Conservation (phyloP, 2,888 invertebrate genomes). For the Parascotia fuliginaria region DNA sequence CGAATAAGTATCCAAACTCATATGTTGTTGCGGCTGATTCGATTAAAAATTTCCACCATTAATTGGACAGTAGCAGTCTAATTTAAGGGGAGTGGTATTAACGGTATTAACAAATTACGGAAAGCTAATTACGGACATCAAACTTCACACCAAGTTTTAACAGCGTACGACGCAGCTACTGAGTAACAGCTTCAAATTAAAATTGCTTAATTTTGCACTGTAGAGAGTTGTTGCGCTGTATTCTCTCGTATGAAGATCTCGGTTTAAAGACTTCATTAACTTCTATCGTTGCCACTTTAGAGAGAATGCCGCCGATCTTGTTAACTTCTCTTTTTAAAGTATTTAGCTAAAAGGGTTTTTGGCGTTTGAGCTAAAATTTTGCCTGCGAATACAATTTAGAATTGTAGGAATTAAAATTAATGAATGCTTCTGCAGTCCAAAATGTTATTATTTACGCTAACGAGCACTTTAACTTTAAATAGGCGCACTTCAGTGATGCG, state of each 20-base stretch:
- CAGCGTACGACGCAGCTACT: constrained; percentile 42
- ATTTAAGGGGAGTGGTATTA: constrained; percentile 62
- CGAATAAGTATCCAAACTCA: constrained; percentile 31
- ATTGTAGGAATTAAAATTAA: background rate
- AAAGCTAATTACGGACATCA: constrained; percentile 75
- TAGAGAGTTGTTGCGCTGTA: constrained; percentile 22
- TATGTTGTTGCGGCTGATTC: constrained; percentile 42
- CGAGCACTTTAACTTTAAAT: no score
- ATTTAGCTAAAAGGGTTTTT: constrained; percentile 19
- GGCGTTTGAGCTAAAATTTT: constrained; percentile 15
- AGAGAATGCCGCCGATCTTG: constrained; percentile 29
- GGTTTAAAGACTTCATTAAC: constrained; percentile 42
- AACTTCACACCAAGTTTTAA: constrained; percentile 65
- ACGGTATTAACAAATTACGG: constrained; percentile 66
- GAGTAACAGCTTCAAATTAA: constrained; percentile 52
- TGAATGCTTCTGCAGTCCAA: background rate
- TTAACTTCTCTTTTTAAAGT: constrained; percentile 31
- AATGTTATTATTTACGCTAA: background rate
- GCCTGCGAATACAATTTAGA: background rate
- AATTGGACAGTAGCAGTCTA: constrained; percentile 58
- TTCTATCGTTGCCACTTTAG: constrained; percentile 41
- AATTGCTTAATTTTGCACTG: constrained; percentile 57
- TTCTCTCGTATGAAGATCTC: constrained; percentile 35
- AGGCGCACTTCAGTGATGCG: no score
- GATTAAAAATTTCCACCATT: constrained; percentile 60